Evolutionary conservation across 2,888 invertebrate genomes (phyloP).

Genomic region (Phortica magna): DNA sequence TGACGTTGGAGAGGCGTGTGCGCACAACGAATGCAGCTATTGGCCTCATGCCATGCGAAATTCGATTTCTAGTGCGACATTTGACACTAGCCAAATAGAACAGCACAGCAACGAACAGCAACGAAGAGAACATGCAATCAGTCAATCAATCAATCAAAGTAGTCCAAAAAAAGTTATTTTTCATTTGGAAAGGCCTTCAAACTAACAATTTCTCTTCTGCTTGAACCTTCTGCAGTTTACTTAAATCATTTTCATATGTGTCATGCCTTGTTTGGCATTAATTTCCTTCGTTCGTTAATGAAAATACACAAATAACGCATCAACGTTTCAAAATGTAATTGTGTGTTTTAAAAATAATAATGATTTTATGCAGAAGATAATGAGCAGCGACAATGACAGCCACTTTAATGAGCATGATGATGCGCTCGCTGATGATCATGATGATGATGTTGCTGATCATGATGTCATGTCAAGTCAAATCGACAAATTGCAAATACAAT

Average conservation of each 20-base stretch:
- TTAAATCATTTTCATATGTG: no score
- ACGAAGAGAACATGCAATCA: not conserved
- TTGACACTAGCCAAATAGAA: not conserved
- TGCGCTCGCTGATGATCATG: slow-evolving; percentile 35
- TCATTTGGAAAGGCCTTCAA: not conserved
- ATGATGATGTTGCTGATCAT: slow-evolving; percentile 43
- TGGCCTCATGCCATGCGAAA: not conserved
- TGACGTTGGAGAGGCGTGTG: slow-evolving; percentile 20
- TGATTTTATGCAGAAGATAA: no score
- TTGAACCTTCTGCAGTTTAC: no score
- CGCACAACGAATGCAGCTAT: not conserved
- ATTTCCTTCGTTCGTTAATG: not conserved
- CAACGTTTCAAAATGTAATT: slow-evolving; percentile 6
- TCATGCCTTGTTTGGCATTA: no score
- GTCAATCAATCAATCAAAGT: not conserved
- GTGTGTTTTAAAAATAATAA: not conserved
- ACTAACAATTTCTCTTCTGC: not conserved
- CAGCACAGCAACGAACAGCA: no score
- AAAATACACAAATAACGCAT: not conserved
- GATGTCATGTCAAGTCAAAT: slow-evolving; percentile 51
- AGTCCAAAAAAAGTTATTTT: not conserved
- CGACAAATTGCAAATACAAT: not conserved
- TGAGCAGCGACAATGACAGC: not conserved
- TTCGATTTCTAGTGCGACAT: not conserved
- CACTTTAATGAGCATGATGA: slow-evolving; percentile 28